Percentiles rank a stretch among this genome's conserved stretches.
Conservation (phyloP, 2,797 vertebrate species). For the Pseudochaenichthys georgianus region DNA sequence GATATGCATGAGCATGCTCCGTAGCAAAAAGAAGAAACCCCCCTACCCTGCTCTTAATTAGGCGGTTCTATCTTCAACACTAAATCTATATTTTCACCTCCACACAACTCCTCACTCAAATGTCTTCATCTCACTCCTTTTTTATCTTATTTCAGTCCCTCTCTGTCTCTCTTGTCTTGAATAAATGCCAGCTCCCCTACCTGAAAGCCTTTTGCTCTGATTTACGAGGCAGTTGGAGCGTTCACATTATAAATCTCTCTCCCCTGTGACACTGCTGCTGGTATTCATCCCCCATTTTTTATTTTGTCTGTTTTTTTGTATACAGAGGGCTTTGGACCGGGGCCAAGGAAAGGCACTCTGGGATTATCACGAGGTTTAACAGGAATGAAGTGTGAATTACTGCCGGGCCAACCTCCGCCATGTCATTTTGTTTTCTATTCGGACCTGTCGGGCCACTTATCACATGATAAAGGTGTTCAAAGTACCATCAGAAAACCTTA, state of each 20-base stretch:
- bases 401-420: slow-evolving; percentile 33
- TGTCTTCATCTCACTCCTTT: slow-evolving; percentile 9
- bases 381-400: slow-evolving; percentile 81
- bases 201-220: slow-evolving; percentile 86
- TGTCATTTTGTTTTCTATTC: slow-evolving; percentile 29
- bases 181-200: slow-evolving; percentile 85
- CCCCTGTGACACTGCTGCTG: slow-evolving; percentile 87
- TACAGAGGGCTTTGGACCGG: slow-evolving; percentile 88
- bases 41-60: not conserved
- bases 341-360: slow-evolving; percentile 90
- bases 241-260: slow-evolving; percentile 91
- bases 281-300: slow-evolving; percentile 91
- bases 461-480: slow-evolving; percentile 7
- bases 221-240: slow-evolving; percentile 88
- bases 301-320: slow-evolving; percentile 65
- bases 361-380: slow-evolving; percentile 88
- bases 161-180: slow-evolving; percentile 49
- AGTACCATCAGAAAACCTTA: slow-evolving; percentile 8
- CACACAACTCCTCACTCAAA: slow-evolving; percentile 36
- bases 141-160: slow-evolving; percentile 1
- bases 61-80: slow-evolving; percentile 13
- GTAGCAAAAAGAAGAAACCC: not conserved
- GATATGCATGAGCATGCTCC: not conserved
- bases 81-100: slow-evolving; percentile 29
- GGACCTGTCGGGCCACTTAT: slow-evolving; percentile 39